These are phyloP conservation scores for Apamea anceps DNA, from an alignment of 2,888 invertebrate genomes.

Conservation along the genomic window DNA sequence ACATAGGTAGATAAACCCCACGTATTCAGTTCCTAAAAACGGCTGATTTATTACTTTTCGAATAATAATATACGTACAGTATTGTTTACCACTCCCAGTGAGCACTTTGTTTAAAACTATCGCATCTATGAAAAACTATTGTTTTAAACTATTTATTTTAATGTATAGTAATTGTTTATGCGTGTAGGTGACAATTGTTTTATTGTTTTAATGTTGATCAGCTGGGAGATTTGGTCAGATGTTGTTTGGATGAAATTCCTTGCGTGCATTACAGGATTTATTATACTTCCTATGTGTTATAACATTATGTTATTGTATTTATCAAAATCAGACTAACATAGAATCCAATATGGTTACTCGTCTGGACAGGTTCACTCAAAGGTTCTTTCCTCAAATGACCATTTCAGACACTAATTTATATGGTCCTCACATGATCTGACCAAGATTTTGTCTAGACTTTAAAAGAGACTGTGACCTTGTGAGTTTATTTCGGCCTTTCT, in stretches of 20 bases:
- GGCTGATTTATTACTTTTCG: slow-evolving; percentile 60
- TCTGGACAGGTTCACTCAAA: background rate
- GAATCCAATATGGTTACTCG: background rate
- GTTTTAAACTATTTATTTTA: slow-evolving; percentile 44
- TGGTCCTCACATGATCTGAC: background rate
- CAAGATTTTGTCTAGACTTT: background rate
- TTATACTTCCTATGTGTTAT: slow-evolving; percentile 34
- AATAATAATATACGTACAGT: slow-evolving; percentile 35
- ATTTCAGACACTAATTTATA: background rate
- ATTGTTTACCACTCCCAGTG: slow-evolving; percentile 38
- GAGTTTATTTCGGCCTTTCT: background rate
- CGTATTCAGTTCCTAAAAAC: slow-evolving; percentile 46
- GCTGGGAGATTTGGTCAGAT: slow-evolving; percentile 46
- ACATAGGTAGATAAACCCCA: slow-evolving; percentile 55
- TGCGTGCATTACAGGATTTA: slow-evolving; percentile 23
- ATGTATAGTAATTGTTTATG: slow-evolving; percentile 52
- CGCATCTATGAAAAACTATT: slow-evolving; percentile 38
- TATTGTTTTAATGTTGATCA: slow-evolving; percentile 44
- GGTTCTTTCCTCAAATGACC: background rate
- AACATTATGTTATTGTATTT: slow-evolving; percentile 4
- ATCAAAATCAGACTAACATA: background rate
- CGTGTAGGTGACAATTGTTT: slow-evolving; percentile 62
- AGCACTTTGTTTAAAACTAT: slow-evolving; percentile 52
- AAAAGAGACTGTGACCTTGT: background rate
- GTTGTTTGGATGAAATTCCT: slow-evolving; percentile 41